Conservation (phyloP, 2,797 vertebrate species). For the Paedocypris micromegethes region DNA sequence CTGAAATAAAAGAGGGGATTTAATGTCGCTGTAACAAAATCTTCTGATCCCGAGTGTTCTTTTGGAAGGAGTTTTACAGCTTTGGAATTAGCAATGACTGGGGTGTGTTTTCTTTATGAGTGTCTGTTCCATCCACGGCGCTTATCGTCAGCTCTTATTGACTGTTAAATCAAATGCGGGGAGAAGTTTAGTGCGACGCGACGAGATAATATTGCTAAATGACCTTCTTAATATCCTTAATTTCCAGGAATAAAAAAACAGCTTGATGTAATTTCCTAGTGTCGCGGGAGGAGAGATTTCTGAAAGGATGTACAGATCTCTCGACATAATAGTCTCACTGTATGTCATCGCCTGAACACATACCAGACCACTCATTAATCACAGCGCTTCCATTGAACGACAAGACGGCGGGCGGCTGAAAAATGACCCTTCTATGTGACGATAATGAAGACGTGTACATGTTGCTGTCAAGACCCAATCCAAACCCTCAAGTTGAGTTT, state of each 20-base stretch:
- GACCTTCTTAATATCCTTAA: constrained; percentile 26
- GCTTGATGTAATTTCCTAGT: constrained; percentile 12
- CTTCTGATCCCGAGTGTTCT: too few species aligned
- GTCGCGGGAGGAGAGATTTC: constrained; percentile 2
- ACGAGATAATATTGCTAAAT: constrained; percentile 22
- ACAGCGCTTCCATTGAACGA: constrained; percentile 37
- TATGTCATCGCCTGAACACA: constrained; percentile 63
- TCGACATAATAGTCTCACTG: constrained; percentile 66
- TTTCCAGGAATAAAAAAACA: background rate
- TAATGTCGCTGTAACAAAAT: too few species aligned
- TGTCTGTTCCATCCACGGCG: too few species aligned
- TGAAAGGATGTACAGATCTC: constrained; percentile 8
- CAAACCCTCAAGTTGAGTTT: constrained; percentile 5
- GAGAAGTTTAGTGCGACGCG: too few species aligned
- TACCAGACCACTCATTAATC: constrained; percentile 65
- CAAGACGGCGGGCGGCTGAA: constrained; percentile 23
- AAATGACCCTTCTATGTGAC: constrained; percentile 22
- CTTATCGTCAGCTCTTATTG: constrained; percentile 13
- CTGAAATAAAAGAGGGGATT: too few species aligned
- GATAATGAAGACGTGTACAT: constrained; percentile 27
- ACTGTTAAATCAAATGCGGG: constrained; percentile 12
- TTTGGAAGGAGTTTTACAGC: too few species aligned
- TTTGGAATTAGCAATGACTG: too few species aligned
- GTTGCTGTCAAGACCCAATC: constrained; percentile 27
- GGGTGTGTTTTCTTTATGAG: too few species aligned